Conservation (phyloP, 2,113 vertebrate genomes). For the Pteruthius melanotis region DNA sequence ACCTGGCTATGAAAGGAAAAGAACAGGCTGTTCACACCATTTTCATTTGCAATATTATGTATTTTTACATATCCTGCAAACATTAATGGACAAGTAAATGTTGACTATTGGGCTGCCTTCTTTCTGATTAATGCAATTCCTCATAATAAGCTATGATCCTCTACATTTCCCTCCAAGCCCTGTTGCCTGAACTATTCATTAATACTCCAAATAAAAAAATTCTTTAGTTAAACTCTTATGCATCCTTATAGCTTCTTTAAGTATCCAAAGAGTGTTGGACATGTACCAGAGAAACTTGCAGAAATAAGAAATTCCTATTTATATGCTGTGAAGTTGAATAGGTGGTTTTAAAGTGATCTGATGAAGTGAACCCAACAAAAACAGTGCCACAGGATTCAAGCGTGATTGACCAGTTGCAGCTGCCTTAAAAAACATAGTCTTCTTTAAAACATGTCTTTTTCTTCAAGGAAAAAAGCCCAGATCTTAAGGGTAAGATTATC, state of each 20-base stretch:
- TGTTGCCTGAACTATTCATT: neutral
- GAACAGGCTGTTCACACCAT: neutral
- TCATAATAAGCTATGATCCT: neutral
- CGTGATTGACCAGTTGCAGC: accelerated
- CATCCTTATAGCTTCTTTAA: neutral
- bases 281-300: neutral
- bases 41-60: neutral
- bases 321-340: neutral
- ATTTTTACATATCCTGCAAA: neutral
- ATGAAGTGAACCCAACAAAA: neutral
- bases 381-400: neutral
- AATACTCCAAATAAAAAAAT: neutral
- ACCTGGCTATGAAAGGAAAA: neutral
- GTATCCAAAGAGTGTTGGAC: neutral
- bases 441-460: neutral
- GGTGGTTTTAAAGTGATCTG: neutral
- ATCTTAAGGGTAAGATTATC: neutral
- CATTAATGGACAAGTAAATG: neutral
- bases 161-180: neutral
- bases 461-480: neutral
- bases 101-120: neutral
- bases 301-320: neutral
- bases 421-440: neutral
- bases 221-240: neutral
- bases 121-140: neutral